A percentile compares a stretch with the other conserved stretches of the same genome.
phyloP scores from a whole-genome alignment of 2,888 invertebrate species.

The Metallyticus violacea region DNA sequence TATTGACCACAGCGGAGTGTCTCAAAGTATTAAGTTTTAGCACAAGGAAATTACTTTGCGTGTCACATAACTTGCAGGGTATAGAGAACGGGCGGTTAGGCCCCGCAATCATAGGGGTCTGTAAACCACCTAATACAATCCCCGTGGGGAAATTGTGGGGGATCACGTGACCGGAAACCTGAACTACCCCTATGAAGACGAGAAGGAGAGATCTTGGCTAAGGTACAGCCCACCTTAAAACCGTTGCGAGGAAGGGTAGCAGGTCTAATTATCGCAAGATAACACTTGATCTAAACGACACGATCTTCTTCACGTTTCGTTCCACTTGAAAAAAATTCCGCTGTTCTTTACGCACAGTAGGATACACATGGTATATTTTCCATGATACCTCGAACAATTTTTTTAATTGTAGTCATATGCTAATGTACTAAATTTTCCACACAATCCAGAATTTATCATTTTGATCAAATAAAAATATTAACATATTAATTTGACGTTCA shows the following conservation, averaged over 20 bases:
- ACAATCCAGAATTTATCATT: too few species aligned
- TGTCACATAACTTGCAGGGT: neutral
- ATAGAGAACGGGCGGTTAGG: neutral
- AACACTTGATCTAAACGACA: neutral
- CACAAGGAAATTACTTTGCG: neutral
- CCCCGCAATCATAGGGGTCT: neutral
- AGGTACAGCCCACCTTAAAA: neutral
- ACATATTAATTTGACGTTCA: too few species aligned
- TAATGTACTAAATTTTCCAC: too few species aligned
- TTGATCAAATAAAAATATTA: too few species aligned
- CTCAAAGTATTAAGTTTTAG: neutral
- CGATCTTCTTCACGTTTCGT: neutral
- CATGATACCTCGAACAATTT: too few species aligned
- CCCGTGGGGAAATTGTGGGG: slow-evolving; percentile 12
- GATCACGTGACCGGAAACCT: slow-evolving; percentile 18
- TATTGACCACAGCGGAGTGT: neutral
- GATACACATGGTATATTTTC: too few species aligned
- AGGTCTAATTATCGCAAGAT: too few species aligned
- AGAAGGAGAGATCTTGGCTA: neutral
- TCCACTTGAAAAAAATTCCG: too few species aligned
- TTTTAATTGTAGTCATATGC: too few species aligned
- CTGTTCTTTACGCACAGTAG: too few species aligned
- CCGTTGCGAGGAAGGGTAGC: neutral
- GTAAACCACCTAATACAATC: slow-evolving; percentile 13
- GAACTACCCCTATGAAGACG: neutral